A percentile compares a stretch with the other conserved stretches of the same genome.
Evolutionary conservation across 2,888 invertebrate species (phyloP).

Genomic region (Craniophora ligustri): DNA sequence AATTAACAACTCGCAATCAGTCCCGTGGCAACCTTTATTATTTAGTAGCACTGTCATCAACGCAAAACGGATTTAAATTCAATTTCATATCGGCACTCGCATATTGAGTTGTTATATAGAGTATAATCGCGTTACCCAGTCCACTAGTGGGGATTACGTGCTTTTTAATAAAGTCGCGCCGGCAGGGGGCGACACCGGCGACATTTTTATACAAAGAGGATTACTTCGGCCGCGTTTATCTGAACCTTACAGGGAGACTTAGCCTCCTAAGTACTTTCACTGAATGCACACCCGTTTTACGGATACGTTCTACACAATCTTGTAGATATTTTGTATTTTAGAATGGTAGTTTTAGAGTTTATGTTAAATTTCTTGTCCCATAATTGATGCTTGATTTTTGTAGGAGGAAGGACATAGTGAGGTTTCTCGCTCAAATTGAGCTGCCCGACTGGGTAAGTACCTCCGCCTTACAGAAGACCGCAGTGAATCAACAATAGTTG

Average conservation of each 20-base stretch:
- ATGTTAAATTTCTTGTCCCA: too few species aligned
- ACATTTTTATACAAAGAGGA: conserved; percentile 88
- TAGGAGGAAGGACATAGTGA: too few species aligned
- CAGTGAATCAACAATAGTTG: too few species aligned
- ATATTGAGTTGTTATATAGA: conserved; percentile 85
- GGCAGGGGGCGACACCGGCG: conserved; percentile 81
- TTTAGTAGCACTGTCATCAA: conserved; percentile 68
- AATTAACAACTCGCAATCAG: conserved; percentile 47
- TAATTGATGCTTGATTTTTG: too few species aligned
- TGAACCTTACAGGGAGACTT: conserved; percentile 86
- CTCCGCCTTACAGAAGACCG: too few species aligned
- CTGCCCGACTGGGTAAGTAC: too few species aligned
- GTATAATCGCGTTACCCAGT: conserved; percentile 87
- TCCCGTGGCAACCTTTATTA: conserved; percentile 50
- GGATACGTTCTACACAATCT: conserved; percentile 17
- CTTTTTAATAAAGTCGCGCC: conserved; percentile 87
- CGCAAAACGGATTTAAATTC: conserved; percentile 80
- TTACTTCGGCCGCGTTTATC: conserved; percentile 87
- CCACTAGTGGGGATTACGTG: conserved; percentile 86
- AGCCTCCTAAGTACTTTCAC: conserved; percentile 82
- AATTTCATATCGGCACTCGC: conserved; percentile 82
- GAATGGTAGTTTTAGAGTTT: background rate
- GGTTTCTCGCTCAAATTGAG: too few species aligned
- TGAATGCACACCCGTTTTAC: conserved; percentile 80
- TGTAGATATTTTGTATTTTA: conserved; percentile 15